Percentiles rank a stretch among this genome's conserved stretches.
These are phyloP conservation scores for Aplocera efformata DNA, from an alignment of 2,888 invertebrate species.

Conservation along the genomic window DNA sequence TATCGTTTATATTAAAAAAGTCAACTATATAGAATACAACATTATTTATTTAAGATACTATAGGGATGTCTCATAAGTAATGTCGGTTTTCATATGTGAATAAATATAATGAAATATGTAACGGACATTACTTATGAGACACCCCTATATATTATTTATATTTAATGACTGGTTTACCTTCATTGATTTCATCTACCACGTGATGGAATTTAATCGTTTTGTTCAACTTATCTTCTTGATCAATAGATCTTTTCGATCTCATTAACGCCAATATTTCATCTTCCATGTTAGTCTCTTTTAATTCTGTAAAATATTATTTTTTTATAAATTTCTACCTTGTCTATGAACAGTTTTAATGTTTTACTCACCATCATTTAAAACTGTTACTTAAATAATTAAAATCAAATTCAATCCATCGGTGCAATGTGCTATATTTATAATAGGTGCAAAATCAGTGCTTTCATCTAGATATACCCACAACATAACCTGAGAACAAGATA, in stretches of 20 bases:
- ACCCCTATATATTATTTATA: too few relatives aligned
- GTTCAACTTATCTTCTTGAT: conserved; percentile 29
- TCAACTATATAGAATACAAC: too few relatives aligned
- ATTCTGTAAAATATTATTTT: conserved; percentile 25
- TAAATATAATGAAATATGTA: too few relatives aligned
- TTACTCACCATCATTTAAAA: conserved; percentile 16
- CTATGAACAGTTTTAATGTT: background rate
- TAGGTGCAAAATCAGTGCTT: conserved; percentile 38
- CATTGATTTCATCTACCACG: conserved; percentile 58
- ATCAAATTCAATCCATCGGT: conserved; percentile 24
- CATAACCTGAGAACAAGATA: conserved; percentile 58
- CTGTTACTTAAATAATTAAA: conserved; percentile 18
- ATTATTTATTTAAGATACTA: too few relatives aligned
- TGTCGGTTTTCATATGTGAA: too few relatives aligned
- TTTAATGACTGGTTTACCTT: conserved; percentile 44
- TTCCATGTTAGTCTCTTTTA: conserved; percentile 20
- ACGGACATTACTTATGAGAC: too few relatives aligned
- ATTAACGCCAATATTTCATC: conserved; percentile 30
- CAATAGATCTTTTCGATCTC: conserved; percentile 49
- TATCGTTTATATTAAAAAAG: too few relatives aligned
- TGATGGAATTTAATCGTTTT: conserved; percentile 52
- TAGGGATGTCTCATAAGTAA: too few relatives aligned
- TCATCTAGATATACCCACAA: conserved; percentile 51
- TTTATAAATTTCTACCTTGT: background rate
- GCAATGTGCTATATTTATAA: conserved; percentile 50